Evolutionary conservation across 2,113 vertebrate genomes (phyloP).

Genomic region (Sander lucioperca): DNA sequence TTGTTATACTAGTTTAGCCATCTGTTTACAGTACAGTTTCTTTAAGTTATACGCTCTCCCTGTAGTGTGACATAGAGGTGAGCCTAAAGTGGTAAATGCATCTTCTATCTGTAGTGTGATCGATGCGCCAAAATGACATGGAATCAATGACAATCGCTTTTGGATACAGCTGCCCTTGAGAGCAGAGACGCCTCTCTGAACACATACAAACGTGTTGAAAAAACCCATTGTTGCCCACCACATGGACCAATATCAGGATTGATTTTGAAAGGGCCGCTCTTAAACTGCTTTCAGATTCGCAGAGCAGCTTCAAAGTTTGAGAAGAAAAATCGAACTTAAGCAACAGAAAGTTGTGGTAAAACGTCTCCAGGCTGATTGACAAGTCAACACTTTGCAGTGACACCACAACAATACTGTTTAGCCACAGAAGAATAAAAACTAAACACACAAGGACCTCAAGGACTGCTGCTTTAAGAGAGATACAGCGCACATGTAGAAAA

Average conservation of each 20-base stretch:
- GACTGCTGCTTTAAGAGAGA: neutral
- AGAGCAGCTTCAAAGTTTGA: neutral
- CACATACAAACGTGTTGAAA: neutral
- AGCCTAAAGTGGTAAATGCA: neutral
- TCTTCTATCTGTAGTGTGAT: neutral
- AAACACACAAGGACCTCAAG: neutral
- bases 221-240: neutral
- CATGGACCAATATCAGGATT: neutral
- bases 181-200: neutral
- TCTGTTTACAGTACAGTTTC: neutral
- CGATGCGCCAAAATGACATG: neutral
- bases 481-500: neutral
- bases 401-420: neutral
- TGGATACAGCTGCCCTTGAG: constrained; percentile 1
- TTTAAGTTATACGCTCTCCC: neutral
- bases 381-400: neutral
- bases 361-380: neutral
- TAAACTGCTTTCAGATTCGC: neutral
- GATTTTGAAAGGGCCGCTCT: neutral
- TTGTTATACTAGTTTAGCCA: neutral
- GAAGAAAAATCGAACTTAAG: neutral
- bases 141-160: neutral
- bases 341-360: neutral
- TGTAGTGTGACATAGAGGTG: neutral
- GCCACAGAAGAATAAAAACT: neutral